Evolutionary conservation across 2,113 vertebrate genomes (phyloP), one percentile per base, ranked within the genome.

Genomic region (Pao palembangensis): DNA sequence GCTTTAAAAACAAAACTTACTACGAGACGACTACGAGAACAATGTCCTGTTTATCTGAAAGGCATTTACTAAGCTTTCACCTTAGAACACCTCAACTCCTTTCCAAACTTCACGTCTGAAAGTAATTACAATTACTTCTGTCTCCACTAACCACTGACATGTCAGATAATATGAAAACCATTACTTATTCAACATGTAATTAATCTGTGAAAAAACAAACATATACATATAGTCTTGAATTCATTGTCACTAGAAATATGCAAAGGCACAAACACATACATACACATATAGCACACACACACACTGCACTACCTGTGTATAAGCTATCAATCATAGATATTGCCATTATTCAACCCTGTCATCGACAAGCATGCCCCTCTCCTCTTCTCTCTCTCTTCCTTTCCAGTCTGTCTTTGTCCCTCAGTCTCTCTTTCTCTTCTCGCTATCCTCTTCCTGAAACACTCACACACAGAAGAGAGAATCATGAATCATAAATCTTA

Each of bases 251-350:
- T 66, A 19, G 63, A 63, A 59, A 20, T 11, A 11, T 19, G 47
- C 17, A 18, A 18, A 10, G 18, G 16, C 61, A 69, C 46, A 52
- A 43, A 64, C 56, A 67, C 71, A 71, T n/a, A 48, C 56, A 63
- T 31, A 61, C 56, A 66, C 65, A 76, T 23, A 71, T 73, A 73
- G 79, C 69, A 51, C 44, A 75, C 69, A 51, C 44, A 75, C 60
- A 58, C 70, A 68, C 79, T 69, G 50, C 70, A 76, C 79, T 50
- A 44, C 64, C 75, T 81, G 76, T 62, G 69, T 69, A 85, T 67
- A 76, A 82, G 81, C 84, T 83, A 91, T 90, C 88, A 89, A 88
- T 91, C 90, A 89, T 86, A 80, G 58, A 84, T 83, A 84, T 81
- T 86, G 87, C 84, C 87, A 88, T 88, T 87, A 87, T 88, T 87